A percentile compares a stretch with the other conserved stretches of the same genome.
Conservation (phyloP, 2,888 invertebrate genomes). For the Napeogenes sylphis region DNA sequence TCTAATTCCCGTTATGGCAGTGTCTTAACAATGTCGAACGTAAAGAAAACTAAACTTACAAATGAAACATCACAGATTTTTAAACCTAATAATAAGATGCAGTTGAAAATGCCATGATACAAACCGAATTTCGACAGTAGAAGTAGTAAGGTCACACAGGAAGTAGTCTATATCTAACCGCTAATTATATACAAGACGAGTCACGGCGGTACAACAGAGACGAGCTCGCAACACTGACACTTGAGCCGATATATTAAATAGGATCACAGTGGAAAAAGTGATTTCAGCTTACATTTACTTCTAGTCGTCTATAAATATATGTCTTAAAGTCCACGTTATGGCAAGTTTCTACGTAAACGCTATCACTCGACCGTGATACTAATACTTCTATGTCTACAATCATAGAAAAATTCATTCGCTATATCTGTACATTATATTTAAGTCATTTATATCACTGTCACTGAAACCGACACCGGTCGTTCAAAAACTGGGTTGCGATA, state of each 20-base stretch:
- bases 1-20: constrained; percentile 41
- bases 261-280: constrained; percentile 78
- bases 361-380: constrained; percentile 62
- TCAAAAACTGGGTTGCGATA: constrained; percentile 74
- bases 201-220: constrained; percentile 42
- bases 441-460: constrained; percentile 42
- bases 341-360: constrained; percentile 73
- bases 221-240: constrained; percentile 65
- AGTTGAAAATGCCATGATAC: constrained; percentile 52
- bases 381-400: constrained; percentile 62
- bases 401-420: constrained; percentile 71
- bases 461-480: constrained; percentile 32
- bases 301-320: constrained; percentile 48
- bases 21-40: constrained; percentile 35
- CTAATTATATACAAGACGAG: constrained; percentile 66
- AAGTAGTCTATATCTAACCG: constrained; percentile 57
- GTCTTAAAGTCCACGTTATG: constrained; percentile 72
- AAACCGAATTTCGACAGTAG: constrained; percentile 47
- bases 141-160: constrained; percentile 72
- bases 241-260: constrained; percentile 74
- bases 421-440: constrained; percentile 59
- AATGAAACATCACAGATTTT: constrained; percentile 71
- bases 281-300: constrained; percentile 66
- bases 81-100: constrained; percentile 54
- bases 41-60: constrained; percentile 47